phyloP scores from a whole-genome alignment of 2,888 invertebrate genomes.

The Platerodrilus igneus region DNA sequence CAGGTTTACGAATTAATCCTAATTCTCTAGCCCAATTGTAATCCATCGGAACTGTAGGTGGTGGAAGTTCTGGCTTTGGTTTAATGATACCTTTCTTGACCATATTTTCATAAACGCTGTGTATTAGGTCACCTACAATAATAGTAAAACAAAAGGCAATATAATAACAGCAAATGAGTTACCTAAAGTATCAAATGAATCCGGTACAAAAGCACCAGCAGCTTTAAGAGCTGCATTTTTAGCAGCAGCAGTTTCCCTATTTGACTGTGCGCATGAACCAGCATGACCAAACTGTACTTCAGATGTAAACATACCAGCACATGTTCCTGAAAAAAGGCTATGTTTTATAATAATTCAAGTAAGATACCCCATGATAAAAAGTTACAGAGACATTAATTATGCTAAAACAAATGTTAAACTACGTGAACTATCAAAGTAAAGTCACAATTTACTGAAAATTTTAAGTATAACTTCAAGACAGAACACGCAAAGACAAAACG shows the following conservation, averaged over 20 bases:
- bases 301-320: constrained; percentile 74
- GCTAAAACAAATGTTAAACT: too few relatives aligned
- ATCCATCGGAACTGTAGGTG: constrained; percentile 99
- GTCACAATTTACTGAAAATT: too few relatives aligned
- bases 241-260: constrained; percentile 80
- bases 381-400: too few relatives aligned
- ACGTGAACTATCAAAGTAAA: too few relatives aligned
- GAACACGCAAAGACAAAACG: too few relatives aligned
- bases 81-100: constrained; percentile 79
- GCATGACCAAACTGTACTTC: constrained; percentile 98
- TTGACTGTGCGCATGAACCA: constrained; percentile 93
- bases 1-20: constrained; percentile 96
- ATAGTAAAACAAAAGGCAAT: constrained; percentile 35
- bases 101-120: constrained; percentile 67
- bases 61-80: constrained; percentile 87
- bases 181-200: constrained; percentile 76
- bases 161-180: constrained; percentile 8
- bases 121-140: constrained; percentile 66
- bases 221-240: constrained; percentile 82
- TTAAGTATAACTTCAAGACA: too few relatives aligned
- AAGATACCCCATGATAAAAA: too few relatives aligned
- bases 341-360: constrained; percentile 1
- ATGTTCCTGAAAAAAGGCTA: constrained; percentile 38
- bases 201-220: constrained; percentile 87
- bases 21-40: constrained; percentile 98